Evolutionary conservation across 2,113 vertebrate genomes (phyloP), one percentile per base, ranked within the genome.

Genomic region (Theropithecus gelada): DNA sequence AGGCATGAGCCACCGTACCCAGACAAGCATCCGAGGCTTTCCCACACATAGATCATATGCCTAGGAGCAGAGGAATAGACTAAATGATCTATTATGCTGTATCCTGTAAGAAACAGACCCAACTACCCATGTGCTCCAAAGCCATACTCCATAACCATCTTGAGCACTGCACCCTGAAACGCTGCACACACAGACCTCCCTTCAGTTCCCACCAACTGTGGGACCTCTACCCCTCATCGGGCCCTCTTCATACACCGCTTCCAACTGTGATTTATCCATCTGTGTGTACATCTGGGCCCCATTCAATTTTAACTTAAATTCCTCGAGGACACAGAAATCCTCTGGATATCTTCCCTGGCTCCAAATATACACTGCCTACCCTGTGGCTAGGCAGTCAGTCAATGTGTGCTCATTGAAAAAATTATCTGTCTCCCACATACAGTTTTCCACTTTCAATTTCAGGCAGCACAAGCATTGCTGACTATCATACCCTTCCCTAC

Each of bases 291-390:
- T 68, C 7, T 35, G 86, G 66, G 12, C 45, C 73, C 76, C 57
- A 81, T 40, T 70, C 76, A 92, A 50, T 73, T 97, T 84, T 82
- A 61, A 83, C 80, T 59, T 75, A 38, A 88, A 93, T 76, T 86
- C 90, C 87, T 96, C 3, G 0, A 83, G 95, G 89, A 50, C 83
- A 93, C 6, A 64, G 82, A 72, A 5, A 0, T 76, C 93, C 97
- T 96, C 93, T 90, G 83, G 90, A 70, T 70, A 76, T 38, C 83
- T 64, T 84, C 38, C 61, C 9, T 12, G 30, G 16, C 50, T 89
- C 61, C 66, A 13, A 66, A 86, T 70, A 81, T 55, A 83, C 70
- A 14, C 9, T 38, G 81, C 22, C 13, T 45, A 89, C 68, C 57
- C 50, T 64, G 55, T 0, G 3, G 90, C 64, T 48, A 59, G 79